Conservation (phyloP, 53 echinoderm and acorn worm genomes). For the Apostichopus leukothele region DNA sequence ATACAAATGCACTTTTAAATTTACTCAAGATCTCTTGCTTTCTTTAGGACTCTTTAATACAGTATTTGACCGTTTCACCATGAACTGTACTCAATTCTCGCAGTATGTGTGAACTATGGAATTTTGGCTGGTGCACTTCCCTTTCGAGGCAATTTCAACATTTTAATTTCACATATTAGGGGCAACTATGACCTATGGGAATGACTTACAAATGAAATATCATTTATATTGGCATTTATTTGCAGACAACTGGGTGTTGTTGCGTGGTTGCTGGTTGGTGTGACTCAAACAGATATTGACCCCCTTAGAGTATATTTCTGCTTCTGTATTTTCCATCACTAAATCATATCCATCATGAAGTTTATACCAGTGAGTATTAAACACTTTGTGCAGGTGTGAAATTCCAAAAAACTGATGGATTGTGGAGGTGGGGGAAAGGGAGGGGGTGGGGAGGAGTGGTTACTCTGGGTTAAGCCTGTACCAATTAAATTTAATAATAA, state of each 20-base stretch:
- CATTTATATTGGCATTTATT: slow-evolving; percentile 12
- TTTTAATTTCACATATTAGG: too few relatives aligned
- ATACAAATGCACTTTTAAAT: background rate
- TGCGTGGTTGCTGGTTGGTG: background rate
- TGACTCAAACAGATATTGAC: background rate
- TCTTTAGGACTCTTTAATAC: slow-evolving; percentile 13
- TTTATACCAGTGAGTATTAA: background rate
- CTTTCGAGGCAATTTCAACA: too few relatives aligned
- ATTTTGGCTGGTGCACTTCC: too few relatives aligned
- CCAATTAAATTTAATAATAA: too few relatives aligned
- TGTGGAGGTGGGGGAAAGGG: background rate
- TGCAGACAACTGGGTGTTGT: background rate
- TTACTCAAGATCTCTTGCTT: slow-evolving; percentile 13
- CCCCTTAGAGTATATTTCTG: background rate
- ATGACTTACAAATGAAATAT: slow-evolving; percentile 30
- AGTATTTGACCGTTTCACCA: slow-evolving; percentile 13
- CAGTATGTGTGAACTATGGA: background rate
- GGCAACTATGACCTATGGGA: background rate
- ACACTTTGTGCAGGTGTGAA: background rate
- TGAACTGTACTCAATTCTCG: slow-evolving; percentile 1
- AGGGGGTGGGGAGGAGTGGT: background rate
- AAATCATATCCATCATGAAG: background rate
- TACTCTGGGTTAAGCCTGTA: background rate
- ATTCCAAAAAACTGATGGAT: background rate
- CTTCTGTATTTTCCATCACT: background rate